Percentiles rank a stretch among this genome's conserved stretches.
phyloP scores from a whole-genome alignment of 2,797 vertebrate species.

The Selene dorsalis region DNA sequence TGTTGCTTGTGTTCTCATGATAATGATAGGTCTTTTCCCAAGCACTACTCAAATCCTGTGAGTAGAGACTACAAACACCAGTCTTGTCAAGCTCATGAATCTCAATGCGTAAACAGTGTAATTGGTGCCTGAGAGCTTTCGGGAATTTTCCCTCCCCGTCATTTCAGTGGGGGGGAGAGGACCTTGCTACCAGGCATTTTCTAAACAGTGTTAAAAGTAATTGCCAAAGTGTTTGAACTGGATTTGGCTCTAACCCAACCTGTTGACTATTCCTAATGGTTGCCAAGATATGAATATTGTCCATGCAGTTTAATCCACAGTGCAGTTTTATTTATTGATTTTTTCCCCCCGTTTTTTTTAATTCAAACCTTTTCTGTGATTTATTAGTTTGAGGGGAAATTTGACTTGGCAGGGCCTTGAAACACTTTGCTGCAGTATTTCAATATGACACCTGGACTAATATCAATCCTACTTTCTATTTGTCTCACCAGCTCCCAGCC shows the following conservation, averaged over 20 bases:
- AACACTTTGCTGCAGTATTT: constrained; percentile 41
- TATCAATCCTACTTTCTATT: constrained; percentile 26
- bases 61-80: constrained; percentile 49
- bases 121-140: constrained; percentile 62
- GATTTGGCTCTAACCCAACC: constrained; percentile 47
- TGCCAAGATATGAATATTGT: constrained; percentile 47
- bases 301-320: constrained; percentile 43
- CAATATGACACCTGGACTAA: constrained; percentile 36
- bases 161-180: constrained; percentile 36
- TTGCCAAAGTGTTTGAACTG: constrained; percentile 57
- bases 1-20: constrained; percentile 37
- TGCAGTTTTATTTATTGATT: constrained; percentile 48
- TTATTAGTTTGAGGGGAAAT: constrained; percentile 38
- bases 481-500: constrained; percentile 89
- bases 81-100: constrained; percentile 69
- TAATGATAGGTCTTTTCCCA: constrained; percentile 49
- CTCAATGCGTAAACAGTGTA: constrained; percentile 65
- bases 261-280: constrained; percentile 50
- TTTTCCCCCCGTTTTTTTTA: background rate
- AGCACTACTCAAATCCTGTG: constrained; percentile 40
- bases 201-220: constrained; percentile 61
- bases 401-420: constrained; percentile 23
- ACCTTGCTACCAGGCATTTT: constrained; percentile 40
- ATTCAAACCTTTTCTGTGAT: constrained; percentile 34
- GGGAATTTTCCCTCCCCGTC: constrained; percentile 54